These are phyloP conservation scores for Chionis minor DNA, from an alignment of 2,113 vertebrate species.

Conservation along the genomic window DNA sequence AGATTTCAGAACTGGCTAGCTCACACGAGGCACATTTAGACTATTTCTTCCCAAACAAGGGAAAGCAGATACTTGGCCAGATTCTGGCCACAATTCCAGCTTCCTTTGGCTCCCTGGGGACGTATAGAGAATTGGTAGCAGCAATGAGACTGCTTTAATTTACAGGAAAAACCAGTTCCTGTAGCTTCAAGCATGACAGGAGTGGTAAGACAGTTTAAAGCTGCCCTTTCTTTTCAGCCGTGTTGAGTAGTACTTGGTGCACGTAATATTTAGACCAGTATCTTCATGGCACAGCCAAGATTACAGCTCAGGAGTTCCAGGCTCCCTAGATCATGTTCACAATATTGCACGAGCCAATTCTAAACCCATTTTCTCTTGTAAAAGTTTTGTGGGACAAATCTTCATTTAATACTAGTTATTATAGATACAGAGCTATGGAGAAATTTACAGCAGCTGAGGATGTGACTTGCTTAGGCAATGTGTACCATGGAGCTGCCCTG, in stretches of 20 bases:
- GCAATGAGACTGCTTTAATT: background rate
- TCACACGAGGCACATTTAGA: background rate
- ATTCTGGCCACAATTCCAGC: background rate
- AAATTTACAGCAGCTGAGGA: background rate
- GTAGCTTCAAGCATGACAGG: background rate
- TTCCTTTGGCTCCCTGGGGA: background rate
- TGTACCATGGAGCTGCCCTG: background rate
- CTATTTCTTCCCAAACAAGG: background rate
- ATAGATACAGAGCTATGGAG: background rate
- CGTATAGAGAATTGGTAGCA: background rate
- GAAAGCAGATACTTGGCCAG: background rate
- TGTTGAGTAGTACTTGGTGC: background rate
- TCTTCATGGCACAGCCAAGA: background rate
- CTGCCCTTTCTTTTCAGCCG: background rate
- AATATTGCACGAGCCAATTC: background rate
- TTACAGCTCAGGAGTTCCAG: background rate
- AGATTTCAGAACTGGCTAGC: background rate
- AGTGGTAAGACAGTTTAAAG: background rate
- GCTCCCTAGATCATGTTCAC: background rate
- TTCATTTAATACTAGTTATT: background rate
- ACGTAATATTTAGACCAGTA: background rate
- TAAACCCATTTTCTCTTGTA: background rate
- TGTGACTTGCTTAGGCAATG: background rate
- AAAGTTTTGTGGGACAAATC: background rate
- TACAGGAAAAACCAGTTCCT: background rate